Conservation (phyloP, 2,888 invertebrate genomes). For the Drosophila histrio region DNA sequence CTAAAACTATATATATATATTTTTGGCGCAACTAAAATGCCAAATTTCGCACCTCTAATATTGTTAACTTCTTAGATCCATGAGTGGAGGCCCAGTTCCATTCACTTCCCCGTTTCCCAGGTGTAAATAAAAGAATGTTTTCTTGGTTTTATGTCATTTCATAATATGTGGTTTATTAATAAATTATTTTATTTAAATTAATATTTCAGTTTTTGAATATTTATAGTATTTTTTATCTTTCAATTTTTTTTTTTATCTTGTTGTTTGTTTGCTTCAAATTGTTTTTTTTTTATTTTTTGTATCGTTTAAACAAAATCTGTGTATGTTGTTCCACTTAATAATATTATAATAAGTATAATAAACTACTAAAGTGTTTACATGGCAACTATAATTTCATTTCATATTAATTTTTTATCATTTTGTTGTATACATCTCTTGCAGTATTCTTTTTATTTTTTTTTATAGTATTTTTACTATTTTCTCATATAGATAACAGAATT, state of each 20-base stretch:
- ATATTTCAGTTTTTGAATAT: constrained; percentile 76
- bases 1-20: too few relatives aligned
- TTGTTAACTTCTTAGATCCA: background rate
- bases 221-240: constrained; percentile 69
- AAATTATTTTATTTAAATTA: constrained; percentile 79
- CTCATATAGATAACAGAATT: constrained; percentile 41
- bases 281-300: constrained; percentile 28
- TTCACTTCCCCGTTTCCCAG: background rate
- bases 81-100: background rate
- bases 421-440: constrained; percentile 41
- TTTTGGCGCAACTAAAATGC: too few relatives aligned
- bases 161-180: constrained; percentile 79
- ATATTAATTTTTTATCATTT: constrained; percentile 7
- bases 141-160: constrained; percentile 71
- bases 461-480: constrained; percentile 17
- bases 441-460: constrained; percentile 17
- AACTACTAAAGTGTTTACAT: constrained; percentile 75
- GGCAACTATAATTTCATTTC: constrained; percentile 72
- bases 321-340: constrained; percentile 60
- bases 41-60: background rate
- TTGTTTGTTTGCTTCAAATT: constrained; percentile 35
- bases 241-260: constrained; percentile 18
- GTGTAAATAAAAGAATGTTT: constrained; percentile 7
- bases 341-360: constrained; percentile 61
- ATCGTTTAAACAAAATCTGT: constrained; percentile 58